These are phyloP conservation scores for Sarcophaga variegata DNA, from an alignment of 2,888 invertebrate genomes.

Conservation along the genomic window DNA sequence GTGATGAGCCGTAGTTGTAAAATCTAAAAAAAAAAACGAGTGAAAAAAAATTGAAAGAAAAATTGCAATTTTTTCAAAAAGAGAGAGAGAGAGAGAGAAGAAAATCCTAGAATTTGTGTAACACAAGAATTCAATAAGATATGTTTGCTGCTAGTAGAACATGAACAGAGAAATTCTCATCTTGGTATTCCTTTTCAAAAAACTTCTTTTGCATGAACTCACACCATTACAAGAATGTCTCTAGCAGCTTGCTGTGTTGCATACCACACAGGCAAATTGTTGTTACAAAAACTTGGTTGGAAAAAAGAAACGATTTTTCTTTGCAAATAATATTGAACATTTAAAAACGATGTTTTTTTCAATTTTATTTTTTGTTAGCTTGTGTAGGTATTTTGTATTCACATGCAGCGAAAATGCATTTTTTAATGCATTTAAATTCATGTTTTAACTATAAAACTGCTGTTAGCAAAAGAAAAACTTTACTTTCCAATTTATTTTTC, in stretches of 20 bases:
- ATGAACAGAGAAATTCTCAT: not conserved
- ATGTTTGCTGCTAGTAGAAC: constrained; percentile 28
- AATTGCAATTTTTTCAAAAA: not conserved
- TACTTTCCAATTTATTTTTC: not conserved
- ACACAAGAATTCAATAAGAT: constrained; percentile 55
- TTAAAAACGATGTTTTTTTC: constrained; percentile 6
- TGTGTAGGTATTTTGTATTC: not conserved
- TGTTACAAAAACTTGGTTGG: too few relatives aligned
- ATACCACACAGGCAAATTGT: too few relatives aligned
- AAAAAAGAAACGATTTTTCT: not conserved
- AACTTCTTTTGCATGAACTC: not conserved
- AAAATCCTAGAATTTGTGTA: constrained; percentile 55
- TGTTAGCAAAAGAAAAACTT: constrained; percentile 2
- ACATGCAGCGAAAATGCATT: constrained; percentile 28
- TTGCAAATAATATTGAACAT: constrained; percentile 43
- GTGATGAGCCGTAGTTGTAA: constrained; percentile 20
- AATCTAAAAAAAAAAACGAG: not conserved
- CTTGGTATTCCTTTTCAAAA: not conserved
- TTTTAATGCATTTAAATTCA: constrained; percentile 41
- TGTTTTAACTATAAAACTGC: constrained; percentile 23
- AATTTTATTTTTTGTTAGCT: too few relatives aligned
- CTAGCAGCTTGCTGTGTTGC: too few relatives aligned
- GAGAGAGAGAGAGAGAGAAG: constrained; percentile 20
- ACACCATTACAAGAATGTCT: too few relatives aligned
- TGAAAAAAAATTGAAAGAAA: not conserved